phyloP scores from a whole-genome alignment of 2,797 vertebrate species.

The Acipenser oxyrinchus region DNA sequence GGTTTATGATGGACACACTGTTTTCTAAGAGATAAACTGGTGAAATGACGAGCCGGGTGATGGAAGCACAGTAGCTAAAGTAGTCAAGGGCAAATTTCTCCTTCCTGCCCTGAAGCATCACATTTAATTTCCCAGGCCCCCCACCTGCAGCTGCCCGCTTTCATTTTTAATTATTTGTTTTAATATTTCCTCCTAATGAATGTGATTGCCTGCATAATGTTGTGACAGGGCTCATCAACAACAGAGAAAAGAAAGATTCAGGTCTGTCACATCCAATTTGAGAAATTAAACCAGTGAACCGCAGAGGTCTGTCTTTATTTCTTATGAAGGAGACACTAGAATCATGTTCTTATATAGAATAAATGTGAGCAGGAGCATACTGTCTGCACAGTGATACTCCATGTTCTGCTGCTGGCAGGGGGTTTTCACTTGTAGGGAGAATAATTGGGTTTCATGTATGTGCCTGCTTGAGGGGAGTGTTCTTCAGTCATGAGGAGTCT shows the following conservation, averaged over 20 bases:
- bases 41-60: too few species aligned
- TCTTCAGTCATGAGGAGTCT: too few species aligned
- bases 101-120: conserved; percentile 5
- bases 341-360: background rate
- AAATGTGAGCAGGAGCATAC: background rate
- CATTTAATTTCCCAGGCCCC: conserved; percentile 32
- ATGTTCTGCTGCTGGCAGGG: too few species aligned
- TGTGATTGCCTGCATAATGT: conserved; percentile 24
- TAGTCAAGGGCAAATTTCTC: too few species aligned
- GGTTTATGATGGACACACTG: too few species aligned
- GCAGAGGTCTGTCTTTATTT: conserved; percentile 36
- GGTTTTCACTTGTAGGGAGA: too few species aligned
- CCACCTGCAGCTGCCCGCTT: conserved; percentile 32
- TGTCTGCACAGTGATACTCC: too few species aligned
- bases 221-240: conserved; percentile 37
- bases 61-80: too few species aligned
- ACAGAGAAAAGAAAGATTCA: conserved; percentile 34
- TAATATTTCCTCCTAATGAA: conserved; percentile 33
- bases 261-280: conserved; percentile 38
- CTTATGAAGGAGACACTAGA: background rate
- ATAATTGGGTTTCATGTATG: too few species aligned
- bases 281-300: conserved; percentile 39
- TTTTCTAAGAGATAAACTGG: too few species aligned
- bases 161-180: conserved; percentile 24
- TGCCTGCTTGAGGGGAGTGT: too few species aligned